phyloP scores from a whole-genome alignment of 2,113 vertebrate genomes.

The Sceloporus tristichus region DNA sequence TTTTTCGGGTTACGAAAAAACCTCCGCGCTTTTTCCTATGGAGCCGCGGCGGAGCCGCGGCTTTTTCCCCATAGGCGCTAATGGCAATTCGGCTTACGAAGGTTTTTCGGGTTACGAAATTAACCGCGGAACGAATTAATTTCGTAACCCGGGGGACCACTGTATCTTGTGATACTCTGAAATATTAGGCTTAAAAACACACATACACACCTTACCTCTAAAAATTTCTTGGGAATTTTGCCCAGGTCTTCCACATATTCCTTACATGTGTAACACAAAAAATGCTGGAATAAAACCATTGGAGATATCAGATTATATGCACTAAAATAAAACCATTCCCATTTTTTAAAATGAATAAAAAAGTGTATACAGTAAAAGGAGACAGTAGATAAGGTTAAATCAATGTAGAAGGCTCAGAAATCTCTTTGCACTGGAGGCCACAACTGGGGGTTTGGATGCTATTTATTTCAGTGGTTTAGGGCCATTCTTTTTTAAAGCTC shows the following conservation, averaged over 20 bases:
- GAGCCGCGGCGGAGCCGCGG: too few species aligned
- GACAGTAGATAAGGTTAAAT: background rate
- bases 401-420: background rate
- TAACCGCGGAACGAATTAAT: too few species aligned
- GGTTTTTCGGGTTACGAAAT: too few species aligned
- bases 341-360: background rate
- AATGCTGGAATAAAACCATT: slow-evolving; percentile 82
- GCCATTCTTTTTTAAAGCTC: background rate
- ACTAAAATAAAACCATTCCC: background rate
- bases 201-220: slow-evolving; percentile 80
- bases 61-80: too few species aligned
- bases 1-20: too few species aligned
- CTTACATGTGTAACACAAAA: slow-evolving; percentile 93
- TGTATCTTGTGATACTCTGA: background rate
- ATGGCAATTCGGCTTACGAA: too few species aligned
- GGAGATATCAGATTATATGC: slow-evolving; percentile 39
- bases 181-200: background rate
- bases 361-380: too few species aligned
- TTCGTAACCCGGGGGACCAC: too few species aligned
- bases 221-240: slow-evolving; percentile 83
- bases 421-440: background rate
- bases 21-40: too few species aligned
- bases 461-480: background rate
- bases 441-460: background rate
- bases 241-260: slow-evolving; percentile 95